Base-by-base conservation (phyloP, 1,140 invertebrate genomes). In the Ctenoplectra terminalis region DNA sequence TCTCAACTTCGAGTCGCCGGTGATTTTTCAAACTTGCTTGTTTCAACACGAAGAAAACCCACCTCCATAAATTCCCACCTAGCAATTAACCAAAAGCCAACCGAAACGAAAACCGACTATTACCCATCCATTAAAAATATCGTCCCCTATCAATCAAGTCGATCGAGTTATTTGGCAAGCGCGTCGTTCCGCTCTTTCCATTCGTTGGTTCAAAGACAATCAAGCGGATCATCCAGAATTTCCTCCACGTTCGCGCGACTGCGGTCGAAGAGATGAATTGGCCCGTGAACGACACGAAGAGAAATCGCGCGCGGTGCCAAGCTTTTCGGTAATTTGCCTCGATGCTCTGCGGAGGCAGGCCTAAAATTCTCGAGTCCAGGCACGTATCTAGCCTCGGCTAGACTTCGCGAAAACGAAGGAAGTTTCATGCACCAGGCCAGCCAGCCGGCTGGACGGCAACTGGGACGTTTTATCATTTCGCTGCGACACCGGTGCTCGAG, bases 391-490 rank as follows among this genome's bases (percentile, higher is more conserved):
- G 23, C 20, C 37, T 34, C 7, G 54, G 54, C 17, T 23, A 40
- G 52, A 29, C n/a, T 26, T 34, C 54, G n/a, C 17, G 58, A 40
- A n/a, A 43, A 66, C 71, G 48, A 46, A 60, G n/a, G 20, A 37
- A 67, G 40, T 72, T 48, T 52, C 73, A 23, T 37, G 48, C 61
- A 61, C 13, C 58, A 13, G 26, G 13, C 48, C 67, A n/a, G 11
- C 20, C 48, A 4, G 17, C 20, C 29, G 13, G 9, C 11, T 52
- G 63, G 63, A 70, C 73, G 56, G 66, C 69, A 73, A 82, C 72
- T 73, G 71, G 84, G 71, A 71, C 84, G 72, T 85, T 86, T 86
- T 78, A 82, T 86, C 84, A 72, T 76, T 56, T 79, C 66, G 79
- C 61, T 82, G 80, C 83, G 56, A 70, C 80, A 43, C n/a, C 52